Conservation (phyloP, 2,797 vertebrate species). For the Rhinichthys osculus region DNA sequence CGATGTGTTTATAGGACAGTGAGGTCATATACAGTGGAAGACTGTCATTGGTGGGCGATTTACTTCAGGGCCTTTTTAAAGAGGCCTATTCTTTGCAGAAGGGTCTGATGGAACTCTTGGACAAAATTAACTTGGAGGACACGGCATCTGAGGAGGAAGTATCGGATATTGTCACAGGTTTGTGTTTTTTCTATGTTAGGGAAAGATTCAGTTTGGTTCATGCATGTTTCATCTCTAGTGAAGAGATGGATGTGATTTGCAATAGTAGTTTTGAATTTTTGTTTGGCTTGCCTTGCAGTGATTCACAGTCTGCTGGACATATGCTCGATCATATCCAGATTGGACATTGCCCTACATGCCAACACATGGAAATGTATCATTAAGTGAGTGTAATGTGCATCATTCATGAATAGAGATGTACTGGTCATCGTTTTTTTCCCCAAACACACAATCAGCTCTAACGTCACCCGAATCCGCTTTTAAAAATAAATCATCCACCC, state of each 20-base stretch:
- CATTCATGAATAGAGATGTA: neutral
- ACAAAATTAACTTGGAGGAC: conserved; percentile 80
- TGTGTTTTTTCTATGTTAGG: conserved; percentile 32
- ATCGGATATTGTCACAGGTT: conserved; percentile 84
- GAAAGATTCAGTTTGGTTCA: neutral
- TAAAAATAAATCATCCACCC: too few relatives aligned
- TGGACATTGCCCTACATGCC: conserved; percentile 95
- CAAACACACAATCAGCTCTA: too few relatives aligned
- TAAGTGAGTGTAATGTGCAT: conserved; percentile 82
- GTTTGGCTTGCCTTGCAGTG: conserved; percentile 74
- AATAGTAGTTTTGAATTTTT: neutral
- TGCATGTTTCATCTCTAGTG: neutral
- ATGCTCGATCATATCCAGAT: conserved; percentile 87
- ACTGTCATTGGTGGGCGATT: conserved; percentile 89
- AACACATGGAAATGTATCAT: conserved; percentile 98
- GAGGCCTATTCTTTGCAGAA: conserved; percentile 93
- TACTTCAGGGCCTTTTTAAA: conserved; percentile 92
- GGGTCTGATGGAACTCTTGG: conserved; percentile 87
- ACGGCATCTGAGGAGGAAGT: conserved; percentile 77
- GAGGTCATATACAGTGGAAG: conserved; percentile 88
- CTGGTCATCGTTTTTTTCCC: neutral
- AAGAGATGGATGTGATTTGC: neutral
- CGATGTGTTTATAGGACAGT: conserved; percentile 83
- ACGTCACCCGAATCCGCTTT: too few relatives aligned
- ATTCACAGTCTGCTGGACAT: conserved; percentile 93